phyloP scores from a whole-genome alignment of 92 coral and sea anemone species.

The Anthopleura xanthogrammica region DNA sequence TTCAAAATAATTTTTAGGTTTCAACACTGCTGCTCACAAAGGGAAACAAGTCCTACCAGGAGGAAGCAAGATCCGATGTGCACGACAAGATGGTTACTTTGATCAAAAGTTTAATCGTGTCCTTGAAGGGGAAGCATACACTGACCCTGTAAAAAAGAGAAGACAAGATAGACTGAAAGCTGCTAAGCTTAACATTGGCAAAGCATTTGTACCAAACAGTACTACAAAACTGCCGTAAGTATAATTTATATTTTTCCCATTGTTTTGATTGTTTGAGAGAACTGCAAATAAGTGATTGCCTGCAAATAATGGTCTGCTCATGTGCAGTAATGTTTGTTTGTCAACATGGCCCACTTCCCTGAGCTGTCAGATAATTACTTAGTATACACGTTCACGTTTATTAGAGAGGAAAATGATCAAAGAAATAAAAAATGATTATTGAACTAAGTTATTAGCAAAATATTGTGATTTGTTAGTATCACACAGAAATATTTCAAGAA shows the following conservation, averaged over 20 bases:
- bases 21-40: conserved; percentile 89
- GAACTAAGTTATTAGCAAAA: too few relatives aligned
- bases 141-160: conserved; percentile 87
- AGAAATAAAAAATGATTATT: too few relatives aligned
- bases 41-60: conserved; percentile 99
- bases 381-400: too few relatives aligned
- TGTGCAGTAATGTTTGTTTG: too few relatives aligned
- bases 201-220: conserved; percentile 96
- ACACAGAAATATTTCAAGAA: too few relatives aligned
- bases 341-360: too few relatives aligned
- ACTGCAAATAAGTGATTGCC: too few relatives aligned
- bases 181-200: conserved; percentile 76
- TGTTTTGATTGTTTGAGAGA: too few relatives aligned
- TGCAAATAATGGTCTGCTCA: too few relatives aligned
- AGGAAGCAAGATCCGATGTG: conserved; percentile 83
- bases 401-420: too few relatives aligned
- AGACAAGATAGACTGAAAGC: conserved; percentile 83
- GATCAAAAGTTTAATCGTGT: conserved; percentile 86
- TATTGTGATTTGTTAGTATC: too few relatives aligned
- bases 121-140: conserved; percentile 85
- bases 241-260: not conserved
- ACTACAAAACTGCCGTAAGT: conserved; percentile 93
- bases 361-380: too few relatives aligned
- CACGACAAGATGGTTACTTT: conserved; percentile 90
- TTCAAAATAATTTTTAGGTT: conserved; percentile 47